Evolutionary conservation across 1,140 invertebrate species (phyloP).

Genomic region (Drosophila busckii): DNA sequence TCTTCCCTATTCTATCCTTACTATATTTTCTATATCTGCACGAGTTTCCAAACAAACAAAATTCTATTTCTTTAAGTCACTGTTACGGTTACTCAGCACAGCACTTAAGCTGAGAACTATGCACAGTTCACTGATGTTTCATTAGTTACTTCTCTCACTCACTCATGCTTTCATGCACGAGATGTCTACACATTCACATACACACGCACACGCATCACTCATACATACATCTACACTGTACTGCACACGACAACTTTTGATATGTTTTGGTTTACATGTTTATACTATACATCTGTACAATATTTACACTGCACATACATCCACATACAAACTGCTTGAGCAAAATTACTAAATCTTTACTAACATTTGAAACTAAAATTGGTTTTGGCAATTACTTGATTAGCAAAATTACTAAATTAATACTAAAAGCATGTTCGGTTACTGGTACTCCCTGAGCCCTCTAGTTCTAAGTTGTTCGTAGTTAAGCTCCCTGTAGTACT

Average conservation of each 20-base stretch:
- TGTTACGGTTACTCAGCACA: conserved; percentile 23
- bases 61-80: conserved; percentile 6
- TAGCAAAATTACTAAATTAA: background rate
- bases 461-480: conserved; percentile 17
- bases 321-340: conserved; percentile 52
- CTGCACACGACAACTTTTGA: conserved; percentile 15
- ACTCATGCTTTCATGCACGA: conserved; percentile 50
- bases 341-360: conserved; percentile 50
- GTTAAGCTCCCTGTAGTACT: conserved; percentile 5
- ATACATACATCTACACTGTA: conserved; percentile 5
- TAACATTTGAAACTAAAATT: conserved; percentile 5
- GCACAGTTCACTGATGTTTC: conserved; percentile 25
- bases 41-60: background rate
- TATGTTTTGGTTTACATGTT: conserved; percentile 24
- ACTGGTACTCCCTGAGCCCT: conserved; percentile 9
- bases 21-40: conserved; percentile 2
- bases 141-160: conserved; percentile 24
- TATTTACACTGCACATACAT: conserved; percentile 55
- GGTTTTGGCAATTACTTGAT: conserved; percentile 1
- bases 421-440: conserved; percentile 8
- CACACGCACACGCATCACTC: conserved; percentile 11
- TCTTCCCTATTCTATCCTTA: conserved; percentile 1
- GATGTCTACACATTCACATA: conserved; percentile 10
- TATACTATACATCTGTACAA: conserved; percentile 23
- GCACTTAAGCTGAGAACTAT: conserved; percentile 25